These are phyloP conservation scores for Nephrotoma appendiculata DNA, from an alignment of 2,888 invertebrate genomes.

Conservation along the genomic window DNA sequence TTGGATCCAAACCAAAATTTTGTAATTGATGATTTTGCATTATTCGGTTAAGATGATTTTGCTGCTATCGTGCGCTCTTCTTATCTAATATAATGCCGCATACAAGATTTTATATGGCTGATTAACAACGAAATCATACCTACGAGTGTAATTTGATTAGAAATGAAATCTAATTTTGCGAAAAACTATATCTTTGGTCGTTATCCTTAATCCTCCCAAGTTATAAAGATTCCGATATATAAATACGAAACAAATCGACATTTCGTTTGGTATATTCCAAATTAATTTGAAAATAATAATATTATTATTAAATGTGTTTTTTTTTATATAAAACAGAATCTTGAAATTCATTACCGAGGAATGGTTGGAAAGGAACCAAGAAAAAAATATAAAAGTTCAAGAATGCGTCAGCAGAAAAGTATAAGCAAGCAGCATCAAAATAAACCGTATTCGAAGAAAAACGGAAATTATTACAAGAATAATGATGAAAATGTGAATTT, in stretches of 20 bases:
- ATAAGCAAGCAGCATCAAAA: neutral
- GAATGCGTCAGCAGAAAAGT: neutral
- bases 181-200: neutral
- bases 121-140: neutral
- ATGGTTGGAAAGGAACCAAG: neutral
- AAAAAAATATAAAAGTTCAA: neutral
- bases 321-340: neutral
- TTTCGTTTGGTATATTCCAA: neutral
- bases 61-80: neutral
- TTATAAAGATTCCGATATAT: neutral
- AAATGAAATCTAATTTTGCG: neutral
- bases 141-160: neutral
- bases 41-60: neutral
- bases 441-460: neutral
- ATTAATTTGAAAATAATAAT: neutral
- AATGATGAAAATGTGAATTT: neutral
- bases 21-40: neutral
- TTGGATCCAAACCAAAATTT: neutral
- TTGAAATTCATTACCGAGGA: neutral
- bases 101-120: neutral
- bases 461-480: neutral
- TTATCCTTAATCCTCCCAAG: neutral
- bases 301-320: neutral
- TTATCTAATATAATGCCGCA: neutral
- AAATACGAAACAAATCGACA: neutral